Percentiles rank a stretch among this genome's conserved stretches.
Evolutionary conservation across 2,888 invertebrate species (phyloP).

Genomic region (Cantharis rustica): DNA sequence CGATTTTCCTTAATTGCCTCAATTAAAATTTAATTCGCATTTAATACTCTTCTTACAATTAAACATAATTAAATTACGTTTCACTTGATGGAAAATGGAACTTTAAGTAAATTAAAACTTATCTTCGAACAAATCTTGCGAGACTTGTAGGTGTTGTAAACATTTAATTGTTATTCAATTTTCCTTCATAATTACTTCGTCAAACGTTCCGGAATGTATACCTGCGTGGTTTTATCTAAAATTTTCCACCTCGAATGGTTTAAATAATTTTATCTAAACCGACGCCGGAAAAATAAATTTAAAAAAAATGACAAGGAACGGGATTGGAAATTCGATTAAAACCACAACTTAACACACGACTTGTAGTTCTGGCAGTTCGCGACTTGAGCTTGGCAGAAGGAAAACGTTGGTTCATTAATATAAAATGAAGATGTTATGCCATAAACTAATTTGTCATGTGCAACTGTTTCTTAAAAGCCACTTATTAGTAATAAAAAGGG

Average conservation of each 20-base stretch:
- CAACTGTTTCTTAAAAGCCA: not conserved
- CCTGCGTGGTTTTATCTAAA: not conserved
- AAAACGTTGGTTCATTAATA: not conserved
- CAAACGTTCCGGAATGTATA: not conserved
- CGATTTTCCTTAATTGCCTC: slow-evolving; percentile 33
- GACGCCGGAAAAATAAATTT: too few relatives aligned
- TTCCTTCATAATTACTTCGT: not conserved
- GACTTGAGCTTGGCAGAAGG: too few relatives aligned
- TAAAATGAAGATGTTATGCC: not conserved
- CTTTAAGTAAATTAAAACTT: slow-evolving; percentile 20
- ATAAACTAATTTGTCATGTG: not conserved
- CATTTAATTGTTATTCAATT: slow-evolving; percentile 2
- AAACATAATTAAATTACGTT: slow-evolving; percentile 17
- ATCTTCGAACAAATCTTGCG: not conserved
- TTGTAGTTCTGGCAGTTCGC: too few relatives aligned
- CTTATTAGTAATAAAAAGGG: not conserved
- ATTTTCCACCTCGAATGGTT: not conserved
- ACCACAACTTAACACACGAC: too few relatives aligned
- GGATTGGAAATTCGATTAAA: too few relatives aligned
- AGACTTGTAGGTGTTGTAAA: not conserved
- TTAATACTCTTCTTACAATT: slow-evolving; percentile 11
- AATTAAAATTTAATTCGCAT: slow-evolving; percentile 28
- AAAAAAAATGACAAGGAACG: too few relatives aligned
- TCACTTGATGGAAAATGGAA: slow-evolving; percentile 7
- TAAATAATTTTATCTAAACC: not conserved